Evolutionary conservation across 2,113 vertebrate species (phyloP), one percentile per base, ranked within the genome.

Genomic region (Syngnathoides biaculeatus): DNA sequence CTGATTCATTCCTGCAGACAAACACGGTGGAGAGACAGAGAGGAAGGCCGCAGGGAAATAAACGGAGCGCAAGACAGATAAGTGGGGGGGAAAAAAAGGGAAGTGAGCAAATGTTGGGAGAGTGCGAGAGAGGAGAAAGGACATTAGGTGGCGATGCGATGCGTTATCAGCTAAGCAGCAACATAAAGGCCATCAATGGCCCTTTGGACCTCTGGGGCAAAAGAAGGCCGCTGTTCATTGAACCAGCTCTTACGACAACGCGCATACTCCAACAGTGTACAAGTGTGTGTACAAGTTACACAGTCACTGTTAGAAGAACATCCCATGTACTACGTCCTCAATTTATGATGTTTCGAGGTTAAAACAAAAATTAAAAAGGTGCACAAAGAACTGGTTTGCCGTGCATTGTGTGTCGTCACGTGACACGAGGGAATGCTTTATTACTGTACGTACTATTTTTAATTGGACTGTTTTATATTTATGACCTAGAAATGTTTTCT

Each of bases 1-100:
- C 94, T 95, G 95, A 97, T 97, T 95, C 91, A 94, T 96, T 96
- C 92, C 94, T 96, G 91, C 91, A 95, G 95, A 97, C 93, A 95
- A 94, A 80, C 84, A 79, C 77, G 30, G 75, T 65, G 14, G 77
- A 78, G 84, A 88, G 83, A 87, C 79, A 63, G 86, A 87, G 80
- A 81, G 79, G 84, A 65, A 79, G 75, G 81, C 81, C 81, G 60
- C 77, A 68, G 86, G 83, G 86, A 86, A 84, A 89, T 84, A 81
- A 81, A 84, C 68, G 71, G 79, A 78, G 86, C 73, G 86, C 69
- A 64, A 87, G 83, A 82, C 79, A 83, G 78, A 84, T 85, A 84
- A 81, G 75, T 76, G 64, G 74, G n/a, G n/a, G n/a, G n/a, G n/a
- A n/a, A 75, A 75, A 75, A 73, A 68, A 78, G 81, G 79, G 74